Percentiles rank a stretch among this genome's conserved stretches.
These are phyloP conservation scores for Prochilodus magdalenae DNA, from an alignment of 2,113 vertebrate genomes.

Conservation along the genomic window DNA sequence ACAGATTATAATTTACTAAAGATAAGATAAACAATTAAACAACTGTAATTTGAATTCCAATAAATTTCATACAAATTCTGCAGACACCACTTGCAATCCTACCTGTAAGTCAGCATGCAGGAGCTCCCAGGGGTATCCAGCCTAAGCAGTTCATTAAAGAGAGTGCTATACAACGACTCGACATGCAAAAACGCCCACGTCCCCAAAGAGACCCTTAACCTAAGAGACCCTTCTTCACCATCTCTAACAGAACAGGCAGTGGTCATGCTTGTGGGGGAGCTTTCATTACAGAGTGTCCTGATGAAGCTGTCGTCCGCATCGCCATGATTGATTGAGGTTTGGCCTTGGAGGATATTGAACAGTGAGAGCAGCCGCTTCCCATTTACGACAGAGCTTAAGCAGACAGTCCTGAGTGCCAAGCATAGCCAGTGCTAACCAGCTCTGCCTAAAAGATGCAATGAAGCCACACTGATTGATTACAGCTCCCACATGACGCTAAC, in stretches of 20 bases:
- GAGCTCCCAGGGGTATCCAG: background rate
- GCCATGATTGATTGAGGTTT: constrained; percentile 31
- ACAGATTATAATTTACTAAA: background rate
- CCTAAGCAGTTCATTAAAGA: constrained; percentile 30
- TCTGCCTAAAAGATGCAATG: constrained; percentile 13
- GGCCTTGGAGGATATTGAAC: constrained; percentile 20
- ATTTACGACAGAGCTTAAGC: constrained; percentile 29
- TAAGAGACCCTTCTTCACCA: constrained; percentile 5
- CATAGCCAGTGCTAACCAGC: constrained; percentile 19
- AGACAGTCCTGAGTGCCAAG: background rate
- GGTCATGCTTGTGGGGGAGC: background rate
- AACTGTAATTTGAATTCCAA: too few species aligned
- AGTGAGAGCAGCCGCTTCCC: constrained; percentile 13
- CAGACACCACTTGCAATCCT: background rate
- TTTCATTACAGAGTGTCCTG: constrained; percentile 2
- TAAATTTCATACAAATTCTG: background rate
- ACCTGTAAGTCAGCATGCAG: background rate
- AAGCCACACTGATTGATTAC: constrained; percentile 1
- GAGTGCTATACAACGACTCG: constrained; percentile 13
- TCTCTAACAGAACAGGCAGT: background rate
- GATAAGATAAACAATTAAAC: constrained; percentile 9
- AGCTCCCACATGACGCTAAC: constrained; percentile 20
- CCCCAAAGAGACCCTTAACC: constrained; percentile 18
- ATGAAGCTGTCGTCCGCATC: constrained; percentile 17
- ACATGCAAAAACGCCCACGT: background rate